Base-by-base conservation (phyloP, 2,888 invertebrate species). In the Apotomis capreana region DNA sequence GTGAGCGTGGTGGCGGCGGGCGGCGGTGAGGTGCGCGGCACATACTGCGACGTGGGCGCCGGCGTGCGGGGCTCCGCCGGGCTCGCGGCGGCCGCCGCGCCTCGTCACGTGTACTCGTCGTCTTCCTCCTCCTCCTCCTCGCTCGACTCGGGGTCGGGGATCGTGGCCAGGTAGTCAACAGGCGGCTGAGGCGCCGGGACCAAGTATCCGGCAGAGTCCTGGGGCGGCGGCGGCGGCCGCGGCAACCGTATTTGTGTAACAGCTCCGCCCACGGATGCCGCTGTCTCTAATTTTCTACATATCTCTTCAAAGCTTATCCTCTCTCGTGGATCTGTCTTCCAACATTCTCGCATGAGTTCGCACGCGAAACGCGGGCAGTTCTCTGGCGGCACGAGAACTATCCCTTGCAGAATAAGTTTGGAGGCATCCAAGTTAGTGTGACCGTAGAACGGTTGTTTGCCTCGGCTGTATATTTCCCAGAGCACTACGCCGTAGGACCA, bases 401-500 rank as follows among this genome's bases (percentile, higher is more conserved):
- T 96, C 4, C 97, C 97, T 80, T 92, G 96, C 15, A 97, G 93
- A 75, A 98, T 96, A 69, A 97, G 90, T 78, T 96, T 96, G 10
- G 97, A 95, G 0, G 96, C 97, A 84, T 97, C 97, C 80, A 97
- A 97, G 85, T 98, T 98, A 76, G 96, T 96, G 84, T 97, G 97
- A 0, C 98, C 98, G 84, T 96, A 98, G 86, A 98, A 98, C 0
- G 98, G 98, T 83, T 98, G 98, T 79, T 97, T 96, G n/a, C 98
- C 98, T 78, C 96, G 96, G 77, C 97, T 97, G 91, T 97, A 98
- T 70, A 98, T 96, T 88, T 99, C 98, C 98, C 98, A 98, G 0
- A 99, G 94, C 5, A 98, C 96, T 3, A 98, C 97, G 0, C 98
- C 98, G 84, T 96, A 98, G 0, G 98, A 97, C 98, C 98, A 98